Evolutionary conservation across 2,888 invertebrate genomes (phyloP).

Genomic region (Calephelis perditalis): DNA sequence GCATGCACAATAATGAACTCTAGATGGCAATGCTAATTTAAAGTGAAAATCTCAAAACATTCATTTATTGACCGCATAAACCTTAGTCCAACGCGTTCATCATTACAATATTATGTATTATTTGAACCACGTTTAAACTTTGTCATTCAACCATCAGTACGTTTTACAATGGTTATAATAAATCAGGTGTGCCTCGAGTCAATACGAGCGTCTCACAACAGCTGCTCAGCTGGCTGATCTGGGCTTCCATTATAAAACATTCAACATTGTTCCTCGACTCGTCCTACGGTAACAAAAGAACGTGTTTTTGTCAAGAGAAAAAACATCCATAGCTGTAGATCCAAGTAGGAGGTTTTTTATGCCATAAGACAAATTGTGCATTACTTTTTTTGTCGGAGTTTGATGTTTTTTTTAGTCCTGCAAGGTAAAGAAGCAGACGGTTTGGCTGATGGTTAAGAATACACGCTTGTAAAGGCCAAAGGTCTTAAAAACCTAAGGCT

Average conservation of each 20-base stretch:
- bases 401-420: too few relatives aligned
- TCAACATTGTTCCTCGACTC: slow-evolving; percentile 26
- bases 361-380: not conserved
- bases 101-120: slow-evolving; percentile 1
- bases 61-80: too few relatives aligned
- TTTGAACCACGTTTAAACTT: not conserved
- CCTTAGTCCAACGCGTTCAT: not conserved
- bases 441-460: too few relatives aligned
- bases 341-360: not conserved
- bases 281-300: slow-evolving; percentile 25
- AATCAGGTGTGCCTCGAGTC: slow-evolving; percentile 17
- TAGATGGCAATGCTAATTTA: too few relatives aligned
- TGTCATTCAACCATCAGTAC: not conserved
- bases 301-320: slow-evolving; percentile 11
- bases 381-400: too few relatives aligned
- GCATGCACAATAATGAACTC: too few relatives aligned
- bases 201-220: slow-evolving; percentile 20
- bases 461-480: too few relatives aligned
- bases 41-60: too few relatives aligned
- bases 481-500: too few relatives aligned
- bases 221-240: slow-evolving; percentile 23
- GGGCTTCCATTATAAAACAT: slow-evolving; percentile 28
- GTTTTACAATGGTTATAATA: slow-evolving; percentile 1
- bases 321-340: slow-evolving; percentile 7
- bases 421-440: too few relatives aligned